Evolutionary conservation across 2,888 invertebrate genomes (phyloP).

Genomic region (Trichogramma evanescens): DNA sequence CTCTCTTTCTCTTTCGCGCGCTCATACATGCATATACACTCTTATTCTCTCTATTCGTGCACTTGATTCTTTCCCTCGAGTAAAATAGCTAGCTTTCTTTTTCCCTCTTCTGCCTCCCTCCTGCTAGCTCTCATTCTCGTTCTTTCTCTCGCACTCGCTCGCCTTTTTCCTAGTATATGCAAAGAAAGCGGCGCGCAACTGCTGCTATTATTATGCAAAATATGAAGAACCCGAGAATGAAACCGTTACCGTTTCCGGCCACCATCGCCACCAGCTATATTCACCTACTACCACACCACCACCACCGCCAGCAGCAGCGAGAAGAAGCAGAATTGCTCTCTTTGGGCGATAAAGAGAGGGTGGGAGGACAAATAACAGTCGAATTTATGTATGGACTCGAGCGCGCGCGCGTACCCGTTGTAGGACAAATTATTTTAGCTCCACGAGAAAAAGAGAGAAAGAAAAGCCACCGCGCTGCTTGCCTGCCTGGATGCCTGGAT

Average conservation of each 20-base stretch:
- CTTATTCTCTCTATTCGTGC: not conserved
- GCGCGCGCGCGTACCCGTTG: not conserved
- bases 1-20: not conserved
- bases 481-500: too few species aligned
- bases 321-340: slow-evolving; percentile 2
- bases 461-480: too few species aligned
- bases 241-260: slow-evolving; percentile 11
- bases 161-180: not conserved
- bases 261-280: too few species aligned
- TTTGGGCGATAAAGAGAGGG: slow-evolving; percentile 8
- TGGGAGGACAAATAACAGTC: slow-evolving; percentile 9
- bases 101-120: too few species aligned
- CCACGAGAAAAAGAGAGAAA: too few species aligned
- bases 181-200: not conserved
- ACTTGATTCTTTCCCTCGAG: too few species aligned
- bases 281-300: too few species aligned
- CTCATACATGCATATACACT: not conserved
- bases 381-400: slow-evolving; percentile 6
- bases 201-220: slow-evolving; percentile 15
- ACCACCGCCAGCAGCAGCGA: too few species aligned
- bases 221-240: slow-evolving; percentile 12
- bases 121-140: too few species aligned
- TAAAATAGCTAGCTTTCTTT: too few species aligned
- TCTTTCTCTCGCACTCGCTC: too few species aligned
- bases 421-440: not conserved